Conservation (phyloP, 2,888 invertebrate species). For the Globia sparganii region DNA sequence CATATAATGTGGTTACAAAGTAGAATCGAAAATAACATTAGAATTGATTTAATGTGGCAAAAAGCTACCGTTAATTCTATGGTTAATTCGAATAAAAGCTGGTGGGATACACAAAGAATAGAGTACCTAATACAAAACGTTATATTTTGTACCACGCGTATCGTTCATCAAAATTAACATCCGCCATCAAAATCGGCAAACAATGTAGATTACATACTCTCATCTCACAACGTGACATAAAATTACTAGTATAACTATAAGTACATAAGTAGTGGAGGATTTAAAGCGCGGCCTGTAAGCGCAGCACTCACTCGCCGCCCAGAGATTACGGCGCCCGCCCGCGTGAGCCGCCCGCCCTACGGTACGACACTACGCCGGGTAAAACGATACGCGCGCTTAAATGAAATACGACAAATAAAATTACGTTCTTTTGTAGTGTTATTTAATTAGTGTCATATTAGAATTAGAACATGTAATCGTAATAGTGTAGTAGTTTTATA, state of each 20-base stretch:
- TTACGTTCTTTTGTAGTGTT: slow-evolving; percentile 40
- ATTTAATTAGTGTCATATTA: slow-evolving; percentile 35
- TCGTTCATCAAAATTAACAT: background rate
- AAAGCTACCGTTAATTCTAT: background rate
- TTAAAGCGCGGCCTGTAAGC: slow-evolving; percentile 67
- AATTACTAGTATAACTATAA: slow-evolving; percentile 35
- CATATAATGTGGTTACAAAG: background rate
- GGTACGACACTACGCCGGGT: slow-evolving; percentile 50
- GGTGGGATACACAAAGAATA: background rate
- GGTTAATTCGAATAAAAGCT: background rate
- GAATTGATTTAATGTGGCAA: background rate
- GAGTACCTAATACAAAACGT: background rate
- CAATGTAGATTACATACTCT: slow-evolving; percentile 11
- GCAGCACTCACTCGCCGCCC: slow-evolving; percentile 80
- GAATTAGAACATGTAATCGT: slow-evolving; percentile 17
- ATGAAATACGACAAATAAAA: slow-evolving; percentile 53
- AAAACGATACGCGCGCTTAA: slow-evolving; percentile 51
- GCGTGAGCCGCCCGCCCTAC: slow-evolving; percentile 67
- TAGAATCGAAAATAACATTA: background rate
- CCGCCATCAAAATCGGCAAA: background rate
- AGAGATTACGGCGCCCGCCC: slow-evolving; percentile 81
- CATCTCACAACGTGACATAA: slow-evolving; percentile 27
- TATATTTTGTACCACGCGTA: background rate
- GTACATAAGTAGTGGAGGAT: slow-evolving; percentile 65
- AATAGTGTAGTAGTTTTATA: slow-evolving; percentile 24